Evolutionary conservation across 2,797 vertebrate genomes (phyloP), one percentile per base, ranked within the genome.

Genomic region (Dicrostonyx torquatus): DNA sequence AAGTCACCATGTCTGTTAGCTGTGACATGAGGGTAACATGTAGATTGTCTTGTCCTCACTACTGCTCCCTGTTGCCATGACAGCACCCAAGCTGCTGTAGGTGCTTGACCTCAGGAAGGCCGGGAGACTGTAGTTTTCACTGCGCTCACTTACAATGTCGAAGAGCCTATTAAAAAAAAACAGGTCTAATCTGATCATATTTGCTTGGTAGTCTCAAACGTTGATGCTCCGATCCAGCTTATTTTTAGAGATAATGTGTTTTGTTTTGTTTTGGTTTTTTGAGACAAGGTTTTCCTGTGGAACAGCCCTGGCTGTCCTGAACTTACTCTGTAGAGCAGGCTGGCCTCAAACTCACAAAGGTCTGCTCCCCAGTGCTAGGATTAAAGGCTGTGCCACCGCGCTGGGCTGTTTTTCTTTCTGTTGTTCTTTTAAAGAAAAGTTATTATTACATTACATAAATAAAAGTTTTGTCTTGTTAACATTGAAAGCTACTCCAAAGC

Each of bases 231-330:
- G n/a, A 79, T 55, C 58, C 14, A 91, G 0, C 40, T 92, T 72
- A 34, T 55, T 87, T 92, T 92, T 92, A 82, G 66, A 77, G 95
- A 83, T 93, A 90, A 87, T 64, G 5, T 66, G 18, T 58, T 53
- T 60, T 80, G 8, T 60, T 80, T 82, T 11, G 8, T 17, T 87
- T 2, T 40, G 34, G 15, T n/a, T 70, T 70, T 70, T n/a, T 68
- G 70, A 72, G n/a, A 37, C 70, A 40, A 5, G 70, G n/a, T 72
- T 72, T 72, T 20, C 24, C 70, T 72, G 37, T 72, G 37, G 40
- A 34, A 72, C 20, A 20, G 20, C 68, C 70, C 70, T 72, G 70
- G 37, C 20, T 72, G 20, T 40, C 37, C 70, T 72, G 10, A 72
- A 72, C 70, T 68, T 17, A 70, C 17, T 72, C 40, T 24, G 37